Evolutionary conservation across 2,888 invertebrate species (phyloP), one percentile per base, ranked within the genome.

Genomic region (Lepidonotus clava): DNA sequence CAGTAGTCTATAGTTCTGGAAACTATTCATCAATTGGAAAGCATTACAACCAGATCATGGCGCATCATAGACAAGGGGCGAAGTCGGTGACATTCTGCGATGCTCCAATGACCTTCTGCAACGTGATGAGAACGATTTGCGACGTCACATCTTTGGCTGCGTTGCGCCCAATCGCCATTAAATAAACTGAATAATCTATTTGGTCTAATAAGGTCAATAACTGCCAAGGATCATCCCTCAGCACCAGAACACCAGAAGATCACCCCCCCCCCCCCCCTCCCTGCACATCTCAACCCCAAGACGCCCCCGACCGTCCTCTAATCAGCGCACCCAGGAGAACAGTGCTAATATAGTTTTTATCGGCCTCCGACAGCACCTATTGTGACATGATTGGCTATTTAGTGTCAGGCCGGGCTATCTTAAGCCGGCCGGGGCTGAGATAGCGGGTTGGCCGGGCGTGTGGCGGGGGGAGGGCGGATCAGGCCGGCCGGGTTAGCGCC

Each of bases 361-460:
- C 80, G 46, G 24, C 28, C 46, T 32, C 34, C 71, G n/a, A 51
- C 1, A 80, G 76, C 24, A 46, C 51, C 80, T 80, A 46, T 71
- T 38, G 71, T 71, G 71, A 71, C 38, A 71, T 71, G 71, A 80
- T 46, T 80, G 51, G 80, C 80, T 80, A 80, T 80, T 80, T 80
- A 80, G 80, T 80, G 80, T 80, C 80, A 80, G n/a, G n/a, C 80
- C 41, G n/a, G 5, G 4, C 51, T 80, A 80, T 80, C 80, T 80
- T 32, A 80, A 46, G 1, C 80, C 71, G n/a, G 34, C 21, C 71
- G 24, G 71, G 71, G 71, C 34, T 34, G 21, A 1, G 71, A 71
- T 71, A 71, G 28, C 61, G 11, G 28, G 28, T 11, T 28, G 24
- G 24, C 28, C 61, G 24, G 28, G 61, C 32, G 61, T 61, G 61